Evolutionary conservation across 1,140 invertebrate genomes (phyloP).

Genomic region (Archivesica marissinica): DNA sequence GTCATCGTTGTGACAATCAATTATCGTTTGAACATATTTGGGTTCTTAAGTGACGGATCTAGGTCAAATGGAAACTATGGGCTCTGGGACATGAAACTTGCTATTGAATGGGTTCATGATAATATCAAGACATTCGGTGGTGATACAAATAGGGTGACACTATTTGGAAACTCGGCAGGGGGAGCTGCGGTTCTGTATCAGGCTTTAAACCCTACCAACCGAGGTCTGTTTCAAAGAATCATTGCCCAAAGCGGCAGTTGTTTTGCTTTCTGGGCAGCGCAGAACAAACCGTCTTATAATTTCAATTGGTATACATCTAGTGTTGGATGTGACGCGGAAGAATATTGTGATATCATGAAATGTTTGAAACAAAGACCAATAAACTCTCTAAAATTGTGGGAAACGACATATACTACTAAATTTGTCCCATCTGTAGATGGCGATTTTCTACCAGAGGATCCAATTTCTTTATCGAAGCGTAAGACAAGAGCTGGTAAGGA

Average conservation of each 20-base stretch:
- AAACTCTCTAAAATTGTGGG: neutral
- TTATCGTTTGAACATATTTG: slow-evolving; percentile 94
- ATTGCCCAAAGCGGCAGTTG: slow-evolving; percentile 67
- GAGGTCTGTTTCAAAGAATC: slow-evolving; percentile 63
- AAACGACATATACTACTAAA: neutral
- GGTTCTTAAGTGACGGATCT: slow-evolving; percentile 95
- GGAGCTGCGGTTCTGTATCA: slow-evolving; percentile 52
- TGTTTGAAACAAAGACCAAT: slow-evolving; percentile 22
- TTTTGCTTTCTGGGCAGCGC: slow-evolving; percentile 37
- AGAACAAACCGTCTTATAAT: neutral
- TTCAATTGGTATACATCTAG: neutral
- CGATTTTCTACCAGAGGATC: slow-evolving; percentile 39
- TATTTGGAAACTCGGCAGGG: slow-evolving; percentile 83
- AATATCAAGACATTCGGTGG: slow-evolving; percentile 91
- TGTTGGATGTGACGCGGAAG: neutral
- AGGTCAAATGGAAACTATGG: slow-evolving; percentile 96
- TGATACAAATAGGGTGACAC: slow-evolving; percentile 88
- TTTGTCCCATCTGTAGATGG: slow-evolving; percentile 32
- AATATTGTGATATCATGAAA: neutral
- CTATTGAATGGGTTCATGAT: slow-evolving; percentile 87
- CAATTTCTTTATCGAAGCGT: neutral
- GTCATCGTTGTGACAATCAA: slow-evolving; percentile 90
- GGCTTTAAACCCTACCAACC: slow-evolving; percentile 26
- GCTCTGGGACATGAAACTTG: slow-evolving; percentile 96
- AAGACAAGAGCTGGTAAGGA: neutral